Evolutionary conservation across 37 sponge, comb jelly and placozoan species (phyloP).

Genomic region (Geodia barretti): DNA sequence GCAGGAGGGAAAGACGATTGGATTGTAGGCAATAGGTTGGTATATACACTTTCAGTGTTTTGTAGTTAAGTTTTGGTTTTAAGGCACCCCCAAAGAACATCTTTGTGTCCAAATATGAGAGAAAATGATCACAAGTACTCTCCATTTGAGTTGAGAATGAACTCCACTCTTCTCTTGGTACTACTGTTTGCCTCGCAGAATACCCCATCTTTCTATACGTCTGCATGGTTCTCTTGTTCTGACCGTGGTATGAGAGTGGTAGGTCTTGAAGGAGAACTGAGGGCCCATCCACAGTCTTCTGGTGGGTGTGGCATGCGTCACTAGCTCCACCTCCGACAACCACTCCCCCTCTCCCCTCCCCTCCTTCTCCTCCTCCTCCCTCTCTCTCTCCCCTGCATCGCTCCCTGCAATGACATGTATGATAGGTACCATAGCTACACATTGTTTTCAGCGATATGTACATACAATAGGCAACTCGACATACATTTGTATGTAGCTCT

Average conservation of each 20-base stretch:
- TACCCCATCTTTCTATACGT: too few species aligned
- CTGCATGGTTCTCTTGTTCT: too few species aligned
- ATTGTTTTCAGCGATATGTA: too few species aligned
- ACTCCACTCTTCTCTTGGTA: neutral
- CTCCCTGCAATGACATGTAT: neutral
- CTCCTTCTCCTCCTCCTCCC: neutral
- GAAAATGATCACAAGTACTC: too few species aligned
- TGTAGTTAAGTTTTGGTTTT: too few species aligned
- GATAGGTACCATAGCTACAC: too few species aligned
- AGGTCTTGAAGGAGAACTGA: constrained; percentile 91
- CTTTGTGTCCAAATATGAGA: too few species aligned
- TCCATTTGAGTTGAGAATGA: too few species aligned
- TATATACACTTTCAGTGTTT: too few species aligned
- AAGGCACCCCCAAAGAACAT: too few species aligned
- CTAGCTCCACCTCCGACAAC: constrained; percentile 90
- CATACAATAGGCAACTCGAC: neutral
- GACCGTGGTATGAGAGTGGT: constrained; percentile 18
- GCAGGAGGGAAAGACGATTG: neutral
- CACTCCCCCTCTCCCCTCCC: constrained; percentile 53
- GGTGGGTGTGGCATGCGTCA: constrained; percentile 88
- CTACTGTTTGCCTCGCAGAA: too few species aligned
- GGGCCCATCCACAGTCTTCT: constrained; percentile 99
- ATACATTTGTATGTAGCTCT: neutral
- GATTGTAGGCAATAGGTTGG: too few species aligned
- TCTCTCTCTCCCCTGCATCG: neutral